These are phyloP conservation scores for Spialia ferax DNA, from an alignment of 2,888 invertebrate genomes.

Conservation along the genomic window DNA sequence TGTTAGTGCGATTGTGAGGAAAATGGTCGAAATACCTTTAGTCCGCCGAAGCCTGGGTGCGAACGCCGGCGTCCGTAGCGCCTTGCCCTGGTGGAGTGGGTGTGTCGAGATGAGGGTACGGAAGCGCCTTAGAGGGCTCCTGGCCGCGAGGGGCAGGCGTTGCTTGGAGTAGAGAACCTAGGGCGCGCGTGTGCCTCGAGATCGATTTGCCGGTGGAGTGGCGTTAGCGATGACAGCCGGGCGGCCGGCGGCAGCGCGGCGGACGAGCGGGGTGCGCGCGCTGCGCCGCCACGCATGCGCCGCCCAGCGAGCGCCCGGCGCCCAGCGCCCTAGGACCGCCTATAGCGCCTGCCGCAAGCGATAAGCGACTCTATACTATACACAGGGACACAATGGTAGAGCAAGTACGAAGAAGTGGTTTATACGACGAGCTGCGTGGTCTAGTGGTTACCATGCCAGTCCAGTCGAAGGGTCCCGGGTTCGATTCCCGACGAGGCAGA, in stretches of 20 bases:
- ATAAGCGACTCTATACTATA: conserved; percentile 43
- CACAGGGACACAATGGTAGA: no score
- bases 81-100: conserved; percentile 63
- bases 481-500: no score
- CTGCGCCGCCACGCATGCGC: conserved; percentile 78
- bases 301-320: no score
- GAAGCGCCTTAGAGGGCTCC: conserved; percentile 80
- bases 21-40: conserved; percentile 66
- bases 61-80: conserved; percentile 76
- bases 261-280: conserved; percentile 61
- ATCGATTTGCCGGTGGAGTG: conserved; percentile 83
- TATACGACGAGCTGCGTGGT: no score
- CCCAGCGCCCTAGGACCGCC: conserved; percentile 29
- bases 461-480: no score
- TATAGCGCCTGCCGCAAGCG: conserved; percentile 54
- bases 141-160: conserved; percentile 84
- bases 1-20: conserved; percentile 52
- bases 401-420: no score
- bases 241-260: conserved; percentile 58
- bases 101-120: conserved; percentile 59
- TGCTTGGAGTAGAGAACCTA: conserved; percentile 76
- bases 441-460: no score
- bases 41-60: conserved; percentile 75
- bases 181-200: conserved; percentile 77
- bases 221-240: conserved; percentile 67